phyloP scores from a whole-genome alignment of 2,113 vertebrate species.

The Microtus oregoni region DNA sequence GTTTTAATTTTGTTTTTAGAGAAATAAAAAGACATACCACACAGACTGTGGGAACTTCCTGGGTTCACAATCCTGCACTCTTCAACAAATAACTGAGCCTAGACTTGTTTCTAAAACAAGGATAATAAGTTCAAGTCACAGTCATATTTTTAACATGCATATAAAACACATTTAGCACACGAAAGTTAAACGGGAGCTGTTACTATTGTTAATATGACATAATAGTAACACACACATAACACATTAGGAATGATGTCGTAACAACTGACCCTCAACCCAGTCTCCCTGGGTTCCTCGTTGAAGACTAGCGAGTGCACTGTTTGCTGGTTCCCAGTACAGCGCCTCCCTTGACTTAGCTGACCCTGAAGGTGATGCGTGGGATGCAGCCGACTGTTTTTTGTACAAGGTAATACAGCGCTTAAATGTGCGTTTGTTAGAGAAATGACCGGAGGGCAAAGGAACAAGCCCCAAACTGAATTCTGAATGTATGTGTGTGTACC shows the following conservation, averaged over 20 bases:
- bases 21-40: neutral
- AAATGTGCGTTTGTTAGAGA: slow-evolving; percentile 13
- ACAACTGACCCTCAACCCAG: neutral
- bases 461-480: neutral
- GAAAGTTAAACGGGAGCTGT: neutral
- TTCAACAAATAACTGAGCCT: slow-evolving; percentile 30
- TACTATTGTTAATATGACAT: neutral
- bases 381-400: slow-evolving; percentile 33
- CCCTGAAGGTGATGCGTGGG: slow-evolving; percentile 55
- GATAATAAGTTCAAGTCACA: slow-evolving; percentile 1
- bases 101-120: slow-evolving; percentile 35
- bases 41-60: slow-evolving; percentile 23
- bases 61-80: neutral
- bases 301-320: neutral
- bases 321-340: neutral
- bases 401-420: slow-evolving; percentile 22
- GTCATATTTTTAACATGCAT: slow-evolving; percentile 19
- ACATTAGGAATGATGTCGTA: slow-evolving; percentile 32
- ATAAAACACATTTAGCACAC: slow-evolving; percentile 6
- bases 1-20: slow-evolving; percentile 30
- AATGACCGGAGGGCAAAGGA: neutral
- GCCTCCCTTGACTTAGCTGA: slow-evolving; percentile 33
- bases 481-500: neutral
- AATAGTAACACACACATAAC: neutral
- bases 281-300: neutral